A percentile compares a stretch with the other conserved stretches of the same genome.
phyloP scores from a whole-genome alignment of 2,888 invertebrate genomes.

The Pollenia griseotomentosa region DNA sequence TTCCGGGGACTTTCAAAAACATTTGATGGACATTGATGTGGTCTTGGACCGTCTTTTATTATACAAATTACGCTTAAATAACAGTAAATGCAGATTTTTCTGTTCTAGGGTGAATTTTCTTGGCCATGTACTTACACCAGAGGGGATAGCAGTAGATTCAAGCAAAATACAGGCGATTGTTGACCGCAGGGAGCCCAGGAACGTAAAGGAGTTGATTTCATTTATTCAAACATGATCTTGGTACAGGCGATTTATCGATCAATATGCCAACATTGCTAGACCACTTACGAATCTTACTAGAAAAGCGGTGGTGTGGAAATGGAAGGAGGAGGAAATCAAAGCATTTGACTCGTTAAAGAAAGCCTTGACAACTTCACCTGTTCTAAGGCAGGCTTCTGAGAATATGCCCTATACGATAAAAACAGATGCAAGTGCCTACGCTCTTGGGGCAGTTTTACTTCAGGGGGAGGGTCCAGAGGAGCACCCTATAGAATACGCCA shows the following conservation, averaged over 20 bases:
- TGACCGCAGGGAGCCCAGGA: constrained; percentile 36
- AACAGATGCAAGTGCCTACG: constrained; percentile 31
- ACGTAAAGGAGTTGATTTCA: constrained; percentile 48
- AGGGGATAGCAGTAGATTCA: constrained; percentile 49
- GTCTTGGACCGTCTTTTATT: constrained; percentile 9
- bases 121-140: constrained; percentile 53
- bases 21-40: constrained; percentile 10
- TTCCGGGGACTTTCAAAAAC: constrained; percentile 38
- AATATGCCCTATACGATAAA: background rate
- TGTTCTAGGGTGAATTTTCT: constrained; percentile 53
- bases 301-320: too few species aligned
- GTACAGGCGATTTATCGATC: constrained; percentile 55
- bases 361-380: too few species aligned
- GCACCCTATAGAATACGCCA: constrained; percentile 75
- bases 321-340: too few species aligned
- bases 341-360: too few species aligned
- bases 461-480: constrained; percentile 72
- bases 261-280: constrained; percentile 32
- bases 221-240: constrained; percentile 63
- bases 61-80: constrained; percentile 34
- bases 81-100: constrained; percentile 36
- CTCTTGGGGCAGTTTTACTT: constrained; percentile 64
- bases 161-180: constrained; percentile 62
- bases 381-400: too few species aligned
- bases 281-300: constrained; percentile 37